Percentiles rank a stretch among this genome's conserved stretches.
These are phyloP conservation scores for Butorides virescens DNA, from an alignment of 2,113 vertebrate species.

Conservation along the genomic window DNA sequence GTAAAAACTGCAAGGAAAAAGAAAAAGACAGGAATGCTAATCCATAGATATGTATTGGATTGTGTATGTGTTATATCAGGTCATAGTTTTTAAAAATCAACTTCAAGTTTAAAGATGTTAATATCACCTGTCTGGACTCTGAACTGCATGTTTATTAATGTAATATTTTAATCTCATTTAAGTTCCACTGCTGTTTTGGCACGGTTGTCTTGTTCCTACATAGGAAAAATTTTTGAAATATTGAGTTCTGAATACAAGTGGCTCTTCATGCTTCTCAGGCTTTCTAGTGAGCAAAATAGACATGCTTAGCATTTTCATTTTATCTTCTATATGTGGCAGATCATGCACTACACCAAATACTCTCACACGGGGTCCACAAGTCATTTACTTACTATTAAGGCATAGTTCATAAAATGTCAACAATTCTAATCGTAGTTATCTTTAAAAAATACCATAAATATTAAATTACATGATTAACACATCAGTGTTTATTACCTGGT, in stretches of 20 bases:
- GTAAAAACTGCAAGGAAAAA: background rate
- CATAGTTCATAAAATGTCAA: slow-evolving; percentile 8
- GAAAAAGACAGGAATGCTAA: background rate
- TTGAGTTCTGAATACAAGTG: background rate
- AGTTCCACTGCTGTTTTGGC: background rate
- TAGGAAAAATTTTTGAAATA: background rate
- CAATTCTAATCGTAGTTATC: background rate
- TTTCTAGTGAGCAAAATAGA: background rate
- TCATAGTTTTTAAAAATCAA: background rate
- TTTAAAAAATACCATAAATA: slow-evolving; percentile 39
- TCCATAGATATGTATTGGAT: background rate
- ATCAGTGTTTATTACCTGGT: background rate
- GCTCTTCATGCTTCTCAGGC: background rate
- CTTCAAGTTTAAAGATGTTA: background rate
- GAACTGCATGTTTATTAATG: background rate
- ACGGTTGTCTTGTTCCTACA: background rate
- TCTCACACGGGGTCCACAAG: background rate
- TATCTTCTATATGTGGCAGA: background rate
- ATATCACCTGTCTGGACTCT: background rate
- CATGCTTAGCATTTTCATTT: background rate
- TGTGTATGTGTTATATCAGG: background rate
- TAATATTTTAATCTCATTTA: background rate
- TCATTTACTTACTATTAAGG: slow-evolving; percentile 5
- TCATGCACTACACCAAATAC: background rate
- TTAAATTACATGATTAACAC: background rate